These are phyloP conservation scores for Fistularia tabacaria DNA, from an alignment of 2,797 vertebrate genomes.

Conservation along the genomic window DNA sequence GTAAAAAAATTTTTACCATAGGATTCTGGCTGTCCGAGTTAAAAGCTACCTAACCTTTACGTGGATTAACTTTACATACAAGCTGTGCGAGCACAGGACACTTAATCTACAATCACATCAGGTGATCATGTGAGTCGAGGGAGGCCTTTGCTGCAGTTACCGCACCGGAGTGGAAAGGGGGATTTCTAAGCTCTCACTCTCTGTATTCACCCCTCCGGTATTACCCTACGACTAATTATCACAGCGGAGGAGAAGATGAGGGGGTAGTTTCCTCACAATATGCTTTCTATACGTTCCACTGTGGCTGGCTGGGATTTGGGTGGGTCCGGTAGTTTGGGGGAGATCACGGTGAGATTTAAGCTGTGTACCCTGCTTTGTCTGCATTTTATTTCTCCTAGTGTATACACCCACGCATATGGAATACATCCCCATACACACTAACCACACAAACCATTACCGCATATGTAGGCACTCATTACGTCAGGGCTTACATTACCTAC, in stretches of 20 bases:
- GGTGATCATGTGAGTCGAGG: constrained; percentile 37
- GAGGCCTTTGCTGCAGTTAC: constrained; percentile 51
- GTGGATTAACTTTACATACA: constrained; percentile 34
- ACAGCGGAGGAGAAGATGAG: constrained; percentile 45
- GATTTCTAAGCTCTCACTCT: constrained; percentile 69
- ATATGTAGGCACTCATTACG: constrained; percentile 6
- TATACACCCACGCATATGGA: constrained; percentile 31
- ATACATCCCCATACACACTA: constrained; percentile 18
- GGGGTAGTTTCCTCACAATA: constrained; percentile 48
- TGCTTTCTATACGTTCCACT: constrained; percentile 66
- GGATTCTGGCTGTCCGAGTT: constrained; percentile 19
- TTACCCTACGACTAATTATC: constrained; percentile 68
- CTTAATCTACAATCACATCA: constrained; percentile 37
- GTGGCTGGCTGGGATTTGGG: constrained; percentile 45
- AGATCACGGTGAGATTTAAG: constrained; percentile 40
- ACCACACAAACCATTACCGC: constrained; percentile 11
- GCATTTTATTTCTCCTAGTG: constrained; percentile 14
- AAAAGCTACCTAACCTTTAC: constrained; percentile 13
- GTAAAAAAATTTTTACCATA: not conserved
- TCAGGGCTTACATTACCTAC: constrained; percentile 3
- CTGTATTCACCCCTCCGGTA: constrained; percentile 44
- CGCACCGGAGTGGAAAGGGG: constrained; percentile 64
- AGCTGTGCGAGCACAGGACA: constrained; percentile 12
- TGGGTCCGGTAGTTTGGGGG: constrained; percentile 44
- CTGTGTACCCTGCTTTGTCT: constrained; percentile 41